Conservation (phyloP, 2,888 invertebrate species). For the Papilio protenor region DNA sequence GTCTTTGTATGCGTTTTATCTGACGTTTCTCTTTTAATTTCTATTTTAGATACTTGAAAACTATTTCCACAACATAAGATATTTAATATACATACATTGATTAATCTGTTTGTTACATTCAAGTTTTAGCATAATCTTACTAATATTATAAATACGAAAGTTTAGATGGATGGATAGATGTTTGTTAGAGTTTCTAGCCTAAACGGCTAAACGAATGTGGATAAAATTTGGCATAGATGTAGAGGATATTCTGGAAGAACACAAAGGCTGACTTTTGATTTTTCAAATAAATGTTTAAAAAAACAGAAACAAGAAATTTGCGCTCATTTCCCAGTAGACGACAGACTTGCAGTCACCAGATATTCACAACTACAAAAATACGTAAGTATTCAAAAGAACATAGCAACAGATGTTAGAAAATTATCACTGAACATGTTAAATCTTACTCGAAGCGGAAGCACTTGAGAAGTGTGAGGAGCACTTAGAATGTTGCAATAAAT, state of each 20-base stretch:
- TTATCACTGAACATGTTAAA: slow-evolving; percentile 12
- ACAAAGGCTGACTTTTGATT: no score
- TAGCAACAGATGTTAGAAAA: slow-evolving; percentile 23
- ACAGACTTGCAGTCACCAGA: background rate
- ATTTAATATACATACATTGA: background rate
- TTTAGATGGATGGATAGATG: no score
- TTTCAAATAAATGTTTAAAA: background rate
- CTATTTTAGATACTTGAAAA: background rate
- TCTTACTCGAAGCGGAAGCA: slow-evolving; percentile 56
- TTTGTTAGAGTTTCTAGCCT: no score
- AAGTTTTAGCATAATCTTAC: no score
- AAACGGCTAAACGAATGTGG: no score
- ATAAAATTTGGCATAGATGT: no score
- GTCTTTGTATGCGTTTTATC: slow-evolving; percentile 11
- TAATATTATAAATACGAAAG: no score
- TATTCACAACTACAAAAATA: background rate
- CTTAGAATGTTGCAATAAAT: slow-evolving; percentile 33
- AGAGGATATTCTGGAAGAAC: no score
- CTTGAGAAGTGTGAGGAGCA: slow-evolving; percentile 61
- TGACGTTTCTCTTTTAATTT: slow-evolving; percentile 1
- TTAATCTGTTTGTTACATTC: no score
- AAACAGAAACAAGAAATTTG: background rate
- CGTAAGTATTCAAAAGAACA: background rate
- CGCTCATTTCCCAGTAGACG: background rate
- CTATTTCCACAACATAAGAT: background rate